A percentile compares a stretch with the other conserved stretches of the same genome.
Evolutionary conservation across 2,888 invertebrate species (phyloP).

Genomic region (Lacanobia oleracea): DNA sequence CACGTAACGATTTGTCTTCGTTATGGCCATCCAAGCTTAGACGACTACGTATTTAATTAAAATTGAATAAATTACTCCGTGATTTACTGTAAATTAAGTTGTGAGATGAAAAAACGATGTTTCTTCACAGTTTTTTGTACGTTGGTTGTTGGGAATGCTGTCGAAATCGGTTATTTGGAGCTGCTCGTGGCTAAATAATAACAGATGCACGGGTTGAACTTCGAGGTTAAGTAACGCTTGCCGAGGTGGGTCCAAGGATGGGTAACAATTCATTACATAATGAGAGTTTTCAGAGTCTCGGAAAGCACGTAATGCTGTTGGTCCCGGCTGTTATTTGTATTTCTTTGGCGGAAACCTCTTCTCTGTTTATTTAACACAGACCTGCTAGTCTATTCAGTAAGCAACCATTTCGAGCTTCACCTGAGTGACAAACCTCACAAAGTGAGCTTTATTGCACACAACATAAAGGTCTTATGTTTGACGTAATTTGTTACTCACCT

Average conservation of each 20-base stretch:
- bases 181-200: background rate
- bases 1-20: constrained; percentile 84
- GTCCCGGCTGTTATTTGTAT: no score
- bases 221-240: background rate
- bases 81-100: constrained; percentile 80
- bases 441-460: no score
- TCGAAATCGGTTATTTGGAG: constrained; percentile 25
- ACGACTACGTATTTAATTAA: constrained; percentile 78
- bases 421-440: no score
- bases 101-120: constrained; percentile 56
- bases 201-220: background rate
- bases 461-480: no score
- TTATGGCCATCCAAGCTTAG: constrained; percentile 79
- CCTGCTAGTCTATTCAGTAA: no score
- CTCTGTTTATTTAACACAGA: no score
- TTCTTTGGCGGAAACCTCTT: no score
- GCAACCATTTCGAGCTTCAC: no score
- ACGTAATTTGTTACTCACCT: no score
- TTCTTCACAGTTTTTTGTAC: constrained; percentile 46
- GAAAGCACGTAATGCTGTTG: no score
- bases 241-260: background rate
- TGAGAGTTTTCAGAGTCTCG: no score
- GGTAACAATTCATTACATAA: no score
- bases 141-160: constrained; percentile 30
- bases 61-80: constrained; percentile 77